Conservation (phyloP, 2,113 vertebrate genomes). For the Sialia sialis region DNA sequence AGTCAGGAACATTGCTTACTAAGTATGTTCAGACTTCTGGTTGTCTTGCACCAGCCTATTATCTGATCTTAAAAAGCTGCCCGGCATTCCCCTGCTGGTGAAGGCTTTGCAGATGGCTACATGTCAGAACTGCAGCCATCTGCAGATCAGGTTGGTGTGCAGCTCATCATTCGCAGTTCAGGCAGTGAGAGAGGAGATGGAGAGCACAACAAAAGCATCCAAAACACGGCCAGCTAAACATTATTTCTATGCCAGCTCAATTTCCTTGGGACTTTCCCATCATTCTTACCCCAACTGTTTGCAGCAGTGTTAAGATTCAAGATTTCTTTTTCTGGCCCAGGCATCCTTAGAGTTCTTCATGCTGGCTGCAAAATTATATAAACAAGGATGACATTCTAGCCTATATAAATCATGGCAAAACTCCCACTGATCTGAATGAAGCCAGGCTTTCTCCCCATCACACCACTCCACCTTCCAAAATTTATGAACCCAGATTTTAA, state of each 20-base stretch:
- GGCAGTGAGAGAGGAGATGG: not conserved
- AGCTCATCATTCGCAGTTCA: not conserved
- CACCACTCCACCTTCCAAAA: not conserved
- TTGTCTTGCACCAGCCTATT: conserved; percentile 34
- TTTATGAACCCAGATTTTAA: conserved; percentile 15
- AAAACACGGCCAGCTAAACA: not conserved
- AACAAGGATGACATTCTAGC: conserved; percentile 47
- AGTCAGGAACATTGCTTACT: conserved; percentile 60
- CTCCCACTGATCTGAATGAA: conserved; percentile 30
- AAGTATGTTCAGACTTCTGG: conserved; percentile 52
- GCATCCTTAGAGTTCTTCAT: conserved; percentile 12
- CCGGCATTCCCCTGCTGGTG: not conserved
- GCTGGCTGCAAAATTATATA: conserved; percentile 37
- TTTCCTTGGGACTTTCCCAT: conserved; percentile 50
- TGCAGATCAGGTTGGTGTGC: not conserved
- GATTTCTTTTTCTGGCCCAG: conserved; percentile 32
- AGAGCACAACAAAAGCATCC: not conserved
- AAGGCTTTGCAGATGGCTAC: not conserved
- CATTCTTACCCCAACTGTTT: conserved; percentile 23
- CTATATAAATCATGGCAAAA: conserved; percentile 12
- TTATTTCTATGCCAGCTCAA: not conserved
- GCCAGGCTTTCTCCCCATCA: not conserved
- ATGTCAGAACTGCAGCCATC: not conserved
- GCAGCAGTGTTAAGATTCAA: not conserved
- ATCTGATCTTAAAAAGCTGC: conserved; percentile 54